phyloP scores from a whole-genome alignment of 2,888 invertebrate species.

The Cantharis lateralis region DNA sequence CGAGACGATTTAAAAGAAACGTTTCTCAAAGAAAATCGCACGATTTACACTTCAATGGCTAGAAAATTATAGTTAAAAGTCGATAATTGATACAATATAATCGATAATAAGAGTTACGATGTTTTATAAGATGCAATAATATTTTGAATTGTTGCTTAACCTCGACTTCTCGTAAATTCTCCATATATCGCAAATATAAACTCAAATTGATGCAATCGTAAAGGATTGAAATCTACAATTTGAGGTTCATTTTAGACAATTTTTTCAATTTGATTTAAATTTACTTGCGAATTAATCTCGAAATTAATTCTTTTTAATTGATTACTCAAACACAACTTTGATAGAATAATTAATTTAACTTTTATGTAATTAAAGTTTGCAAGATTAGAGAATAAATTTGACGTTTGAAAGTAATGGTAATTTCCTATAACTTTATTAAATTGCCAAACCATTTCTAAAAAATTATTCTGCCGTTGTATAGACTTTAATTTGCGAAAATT shows the following conservation, averaged over 20 bases:
- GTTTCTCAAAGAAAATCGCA: conserved; percentile 7
- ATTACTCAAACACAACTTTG: neutral
- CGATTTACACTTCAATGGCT: conserved; percentile 6
- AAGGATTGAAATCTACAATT: too few species aligned
- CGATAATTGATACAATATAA: conserved; percentile 6
- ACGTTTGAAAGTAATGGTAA: neutral
- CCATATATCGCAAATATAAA: neutral
- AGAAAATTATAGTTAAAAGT: conserved; percentile 12
- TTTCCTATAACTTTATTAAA: neutral
- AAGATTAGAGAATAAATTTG: neutral
- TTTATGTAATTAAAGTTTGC: neutral
- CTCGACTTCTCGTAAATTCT: neutral
- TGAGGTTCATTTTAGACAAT: too few species aligned
- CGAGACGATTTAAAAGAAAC: neutral
- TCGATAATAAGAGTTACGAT: neutral
- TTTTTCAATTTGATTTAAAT: too few species aligned
- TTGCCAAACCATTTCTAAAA: neutral
- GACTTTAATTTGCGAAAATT: neutral
- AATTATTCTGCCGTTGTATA: neutral
- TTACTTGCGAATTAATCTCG: neutral
- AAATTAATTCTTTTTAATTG: neutral
- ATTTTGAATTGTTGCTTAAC: neutral
- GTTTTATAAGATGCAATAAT: neutral
- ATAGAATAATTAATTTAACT: neutral
- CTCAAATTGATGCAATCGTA: neutral